Base-by-base conservation (phyloP, 2,888 invertebrate species). In the Anthrax anthrax region DNA sequence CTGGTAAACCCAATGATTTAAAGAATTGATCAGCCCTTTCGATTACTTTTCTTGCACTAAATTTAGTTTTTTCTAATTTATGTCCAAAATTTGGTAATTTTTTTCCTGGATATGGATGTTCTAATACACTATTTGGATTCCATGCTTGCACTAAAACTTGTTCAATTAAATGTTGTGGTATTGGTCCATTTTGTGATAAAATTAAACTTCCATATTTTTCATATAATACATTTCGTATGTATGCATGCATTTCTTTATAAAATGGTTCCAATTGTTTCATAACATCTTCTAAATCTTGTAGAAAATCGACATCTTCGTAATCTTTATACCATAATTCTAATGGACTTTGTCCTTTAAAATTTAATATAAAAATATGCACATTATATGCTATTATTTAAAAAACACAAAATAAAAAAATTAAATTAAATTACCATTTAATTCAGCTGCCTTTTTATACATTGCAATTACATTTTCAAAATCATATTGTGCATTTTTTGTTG, bases 201-300 rank as follows among this genome's bases (percentile, higher is more conserved):
- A 79, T 75, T 0, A 78, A 63, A 3, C 74, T 69, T 3, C 85
- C 85, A 58, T 88, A 88, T 52, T 75, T 72, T 55, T 76, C 70
- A 12, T 76, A 70, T n/a, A 88, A 69, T 44, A 79, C 75, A 53
- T 76, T 72, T 50, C 89, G 72, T 5, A 88, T 78, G 55, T 86
- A 90, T 0, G 85, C 86, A 60, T 91, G 90, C 17, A 91, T 67
- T 58, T 89, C 81, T 45, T 80, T 68, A 60, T 92, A 92, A 1
- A 92, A 64, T 0, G 91, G 91, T 59, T 78, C 79, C 47, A 92
- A 69, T 59, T 85, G 78, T 56, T 76, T 72, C 76, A 84, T 84
- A 1, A 85, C 65, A 43, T 72, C 72, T n/a, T 76, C 76, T 12
- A 89, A 63, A 54, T 83, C 80, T 14, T 74, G 64, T 54, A 78